Evolutionary conservation across 2,797 vertebrate species (phyloP).

Genomic region (Pantherophis vulpinus): DNA sequence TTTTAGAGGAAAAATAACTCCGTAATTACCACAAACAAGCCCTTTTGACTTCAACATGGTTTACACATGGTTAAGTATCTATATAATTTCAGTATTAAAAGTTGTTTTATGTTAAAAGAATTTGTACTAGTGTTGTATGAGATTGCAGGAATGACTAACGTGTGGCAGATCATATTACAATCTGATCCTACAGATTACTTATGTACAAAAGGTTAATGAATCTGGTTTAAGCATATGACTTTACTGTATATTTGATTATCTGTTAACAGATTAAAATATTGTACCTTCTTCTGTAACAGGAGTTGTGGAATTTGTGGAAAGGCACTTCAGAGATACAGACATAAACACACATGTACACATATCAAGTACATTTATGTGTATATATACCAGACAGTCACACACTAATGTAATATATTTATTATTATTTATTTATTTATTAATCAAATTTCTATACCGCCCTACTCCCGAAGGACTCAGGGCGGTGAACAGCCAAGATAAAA

Average conservation of each 20-base stretch:
- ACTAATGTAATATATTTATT: neutral
- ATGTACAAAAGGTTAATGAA: conserved; percentile 4
- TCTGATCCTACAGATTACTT: conserved; percentile 7
- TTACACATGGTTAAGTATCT: neutral
- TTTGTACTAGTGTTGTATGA: neutral
- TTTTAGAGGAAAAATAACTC: neutral
- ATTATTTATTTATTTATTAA: too few species aligned
- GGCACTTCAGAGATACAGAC: neutral
- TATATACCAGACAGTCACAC: neutral
- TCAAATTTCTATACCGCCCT: too few species aligned
- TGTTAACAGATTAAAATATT: neutral
- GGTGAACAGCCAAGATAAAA: too few species aligned
- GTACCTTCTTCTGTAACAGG: neutral
- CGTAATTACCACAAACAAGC: neutral
- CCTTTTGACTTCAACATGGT: neutral
- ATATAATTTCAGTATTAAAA: neutral
- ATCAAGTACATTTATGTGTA: neutral
- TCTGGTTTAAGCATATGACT: neutral
- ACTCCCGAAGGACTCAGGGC: too few species aligned
- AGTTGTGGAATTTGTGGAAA: neutral
- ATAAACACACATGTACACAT: neutral
- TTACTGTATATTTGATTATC: neutral
- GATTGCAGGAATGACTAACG: neutral
- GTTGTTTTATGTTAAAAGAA: conserved; percentile 24
- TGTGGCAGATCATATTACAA: neutral